phyloP scores from a whole-genome alignment of 2,113 vertebrate species.

The Tupaia chinensis region DNA sequence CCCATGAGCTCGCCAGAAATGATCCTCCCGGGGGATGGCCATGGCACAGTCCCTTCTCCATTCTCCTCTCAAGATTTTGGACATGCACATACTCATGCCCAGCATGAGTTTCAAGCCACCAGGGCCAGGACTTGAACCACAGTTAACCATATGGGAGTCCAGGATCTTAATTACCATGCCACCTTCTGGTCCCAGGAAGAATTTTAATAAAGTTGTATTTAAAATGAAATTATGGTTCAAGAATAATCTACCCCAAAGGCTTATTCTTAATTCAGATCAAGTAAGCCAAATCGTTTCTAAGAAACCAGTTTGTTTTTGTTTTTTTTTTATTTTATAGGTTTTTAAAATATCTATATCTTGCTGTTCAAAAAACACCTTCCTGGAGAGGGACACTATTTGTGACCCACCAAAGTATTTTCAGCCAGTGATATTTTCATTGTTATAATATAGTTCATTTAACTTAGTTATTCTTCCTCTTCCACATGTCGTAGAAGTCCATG shows the following conservation, averaged over 20 bases:
- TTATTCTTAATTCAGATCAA: background rate
- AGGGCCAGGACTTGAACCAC: no score
- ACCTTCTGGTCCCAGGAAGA: background rate
- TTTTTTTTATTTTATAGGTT: background rate
- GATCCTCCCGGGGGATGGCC: no score
- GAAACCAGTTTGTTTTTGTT: background rate
- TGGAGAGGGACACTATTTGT: background rate
- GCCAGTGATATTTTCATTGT: background rate
- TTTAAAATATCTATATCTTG: background rate
- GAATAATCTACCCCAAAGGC: background rate
- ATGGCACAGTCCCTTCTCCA: no score
- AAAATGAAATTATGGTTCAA: background rate
- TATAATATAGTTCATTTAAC: background rate
- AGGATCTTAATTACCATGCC: no score
- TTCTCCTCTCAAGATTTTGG: no score
- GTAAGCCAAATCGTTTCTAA: background rate
- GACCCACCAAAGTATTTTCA: background rate
- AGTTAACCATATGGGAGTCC: no score
- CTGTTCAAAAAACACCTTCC: background rate
- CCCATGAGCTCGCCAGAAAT: no score
- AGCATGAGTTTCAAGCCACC: no score
- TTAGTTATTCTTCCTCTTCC: background rate
- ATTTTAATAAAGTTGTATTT: slow-evolving; percentile 3
- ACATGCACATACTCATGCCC: no score
- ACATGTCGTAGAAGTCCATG: background rate